phyloP scores from a whole-genome alignment of 2,113 vertebrate species.

The Nothobranchius kuhntae region DNA sequence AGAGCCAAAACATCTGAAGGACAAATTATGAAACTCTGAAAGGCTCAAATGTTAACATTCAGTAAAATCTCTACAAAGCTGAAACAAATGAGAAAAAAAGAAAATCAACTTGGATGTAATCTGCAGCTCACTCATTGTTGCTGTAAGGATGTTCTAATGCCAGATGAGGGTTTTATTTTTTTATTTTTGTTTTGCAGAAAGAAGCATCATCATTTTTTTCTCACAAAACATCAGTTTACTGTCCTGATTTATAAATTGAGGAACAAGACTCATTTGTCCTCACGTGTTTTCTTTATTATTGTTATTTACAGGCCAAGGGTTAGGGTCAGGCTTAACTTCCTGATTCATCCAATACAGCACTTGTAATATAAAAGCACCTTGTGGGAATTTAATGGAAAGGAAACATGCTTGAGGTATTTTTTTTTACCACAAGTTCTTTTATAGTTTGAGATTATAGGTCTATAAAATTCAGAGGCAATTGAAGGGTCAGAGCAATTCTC shows the following conservation, averaged over 20 bases:
- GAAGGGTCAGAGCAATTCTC: conserved; percentile 13
- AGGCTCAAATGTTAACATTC: background rate
- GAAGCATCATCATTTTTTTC: conserved; percentile 25
- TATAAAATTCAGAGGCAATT: conserved; percentile 3
- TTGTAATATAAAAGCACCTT: too few species aligned
- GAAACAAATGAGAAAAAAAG: background rate
- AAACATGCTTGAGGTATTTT: background rate
- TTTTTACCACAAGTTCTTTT: conserved; percentile 9
- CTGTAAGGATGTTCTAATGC: too few species aligned
- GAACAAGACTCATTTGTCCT: background rate
- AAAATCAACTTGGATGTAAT: too few species aligned
- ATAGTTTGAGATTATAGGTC: background rate
- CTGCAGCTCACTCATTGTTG: too few species aligned
- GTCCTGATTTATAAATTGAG: conserved; percentile 54
- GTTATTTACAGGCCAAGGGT: too few species aligned
- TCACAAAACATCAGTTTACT: conserved; percentile 44
- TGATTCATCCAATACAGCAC: background rate
- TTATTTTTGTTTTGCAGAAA: too few species aligned
- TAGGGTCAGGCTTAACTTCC: background rate
- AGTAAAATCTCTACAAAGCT: background rate
- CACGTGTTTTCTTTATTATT: too few species aligned
- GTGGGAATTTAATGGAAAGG: too few species aligned
- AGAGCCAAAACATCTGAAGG: background rate
- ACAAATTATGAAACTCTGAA: conserved; percentile 1
- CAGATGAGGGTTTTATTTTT: too few species aligned